Evolutionary conservation across 2,113 vertebrate species (phyloP), one percentile per base, ranked within the genome.

Genomic region (Dinomys branickii): DNA sequence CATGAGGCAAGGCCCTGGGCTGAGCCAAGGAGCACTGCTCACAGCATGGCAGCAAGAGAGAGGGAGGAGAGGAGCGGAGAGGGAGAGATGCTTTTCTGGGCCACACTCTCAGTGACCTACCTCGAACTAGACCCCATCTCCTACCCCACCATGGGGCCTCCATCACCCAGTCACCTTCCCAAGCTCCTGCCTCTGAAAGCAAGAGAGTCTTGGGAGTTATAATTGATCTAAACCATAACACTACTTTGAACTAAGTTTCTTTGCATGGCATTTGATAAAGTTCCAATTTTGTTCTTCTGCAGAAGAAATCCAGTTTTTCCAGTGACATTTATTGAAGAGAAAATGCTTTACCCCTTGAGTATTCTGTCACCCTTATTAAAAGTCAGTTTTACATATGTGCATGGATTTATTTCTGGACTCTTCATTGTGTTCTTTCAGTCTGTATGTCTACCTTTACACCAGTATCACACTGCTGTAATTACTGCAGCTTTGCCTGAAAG

Each of bases 271-370:
- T 26, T 17, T n/a, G 7, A 6, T 47, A 85, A 14, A 26, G 58
- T 10, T 41, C 47, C 0, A 14, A 1, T 54, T 41, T 81, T 50
- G 5, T 56, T 54, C 16, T 28, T 85, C 20, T 61, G 9, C 35
- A 10, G 17, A 24, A 33, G 41, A 59, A 73, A 61, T 11, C 30
- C 19, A 58, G 22, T 35, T 85, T 75, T 50, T 13, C 10, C n/a
- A 85, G 13, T 17, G 56, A 7, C 7, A 10, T 41, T 63, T 54
- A 71, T 41, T 41, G 71, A 65, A 33, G 5, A 24, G 91, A 38
- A 4, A 3, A 2, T 5, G 35, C 19, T 50, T 50, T 33, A 16
- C 5, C 54, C 4, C 3, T 10, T 13, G 17, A 10, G 6, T 30
- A 8, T 20, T 16, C 41, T 61, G 41, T 30, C 41, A 8, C 10